Base-by-base conservation (phyloP, 2,113 vertebrate genomes). In the Megaptera novaeangliae region DNA sequence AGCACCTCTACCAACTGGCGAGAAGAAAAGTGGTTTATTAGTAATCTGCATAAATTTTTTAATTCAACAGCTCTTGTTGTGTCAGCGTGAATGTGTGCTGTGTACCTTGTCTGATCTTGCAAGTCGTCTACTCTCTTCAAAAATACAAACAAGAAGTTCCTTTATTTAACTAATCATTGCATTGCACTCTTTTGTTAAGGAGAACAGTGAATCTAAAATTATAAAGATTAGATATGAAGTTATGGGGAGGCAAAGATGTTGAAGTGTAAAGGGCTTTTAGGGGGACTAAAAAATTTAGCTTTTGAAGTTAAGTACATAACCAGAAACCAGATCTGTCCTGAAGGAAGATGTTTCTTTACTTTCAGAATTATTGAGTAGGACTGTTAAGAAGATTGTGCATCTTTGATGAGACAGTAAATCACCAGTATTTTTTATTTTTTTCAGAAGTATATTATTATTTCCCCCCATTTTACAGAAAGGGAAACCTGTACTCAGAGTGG, bases 231-330 rank as follows among this genome's bases (percentile, higher is more conserved):
- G 27, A 44, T 41, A 71, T 39, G 41, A 93, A 36, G 27, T 85
- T 71, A 69, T 36, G 18, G 64, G 20, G 18, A 85, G 8, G 21
- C 21, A 95, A 92, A 93, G 49, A 77, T 55, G 41, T 75, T 91
- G 74, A 89, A 34, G 14, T n/a, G 8, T 89, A 85, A 66, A 34
- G 36, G 41, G 36, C 6, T 52, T 97, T 96, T 41, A 88, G 27
- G 52, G 39, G 12, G 10, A 68, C 34, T 85, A 85, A 57, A 84
- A 91, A 57, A 36, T 23, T 10, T 34, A 85, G 34, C 46, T 84
- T 89, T 86, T 84, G 78, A 92, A 82, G 25, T 86, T 78, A 90
- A 95, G 52, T 87, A 66, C 36, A 31, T 34, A 95, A 93, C 14
- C n/a, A 75, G 52, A 87, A 92, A 81, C 10, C 21, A 93, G 63